A percentile compares a stretch with the other conserved stretches of the same genome.
Conservation (phyloP, 2,113 vertebrate genomes). For the Poeciliopsis turrubarensis region DNA sequence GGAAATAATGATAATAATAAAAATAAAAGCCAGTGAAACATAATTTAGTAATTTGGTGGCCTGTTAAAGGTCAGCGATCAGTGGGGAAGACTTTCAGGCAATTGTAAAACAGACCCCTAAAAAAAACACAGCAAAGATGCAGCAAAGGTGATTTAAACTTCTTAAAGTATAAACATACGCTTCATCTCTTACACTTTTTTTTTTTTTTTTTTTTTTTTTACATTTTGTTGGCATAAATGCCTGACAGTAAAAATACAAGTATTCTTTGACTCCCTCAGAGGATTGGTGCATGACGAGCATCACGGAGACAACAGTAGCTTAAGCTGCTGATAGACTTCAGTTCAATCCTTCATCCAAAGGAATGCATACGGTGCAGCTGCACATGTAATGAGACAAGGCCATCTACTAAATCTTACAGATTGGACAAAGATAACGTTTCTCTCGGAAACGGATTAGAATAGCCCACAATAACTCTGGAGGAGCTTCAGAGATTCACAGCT, state of each 20-base stretch:
- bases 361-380: not conserved
- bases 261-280: not conserved
- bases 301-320: not conserved
- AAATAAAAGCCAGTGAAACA: slow-evolving; percentile 54
- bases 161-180: not conserved
- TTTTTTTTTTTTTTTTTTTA: not conserved
- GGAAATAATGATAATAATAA: slow-evolving; percentile 31
- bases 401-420: no score
- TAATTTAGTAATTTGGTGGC: slow-evolving; percentile 63
- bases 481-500: no score
- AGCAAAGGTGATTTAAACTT: not conserved
- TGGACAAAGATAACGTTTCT: no score
- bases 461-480: no score
- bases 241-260: not conserved
- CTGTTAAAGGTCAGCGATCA: slow-evolving; percentile 75
- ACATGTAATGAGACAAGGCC: not conserved
- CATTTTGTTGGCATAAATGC: not conserved
- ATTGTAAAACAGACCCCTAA: slow-evolving; percentile 19
- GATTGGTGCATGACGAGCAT: not conserved
- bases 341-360: not conserved
- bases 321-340: not conserved
- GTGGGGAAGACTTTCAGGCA: slow-evolving; percentile 72
- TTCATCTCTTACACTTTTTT: not conserved
- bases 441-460: no score
- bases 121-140: not conserved